A percentile compares a stretch with the other conserved stretches of the same genome.
These are phyloP conservation scores for Altica lythri DNA, from an alignment of 2,888 invertebrate species.

Conservation along the genomic window DNA sequence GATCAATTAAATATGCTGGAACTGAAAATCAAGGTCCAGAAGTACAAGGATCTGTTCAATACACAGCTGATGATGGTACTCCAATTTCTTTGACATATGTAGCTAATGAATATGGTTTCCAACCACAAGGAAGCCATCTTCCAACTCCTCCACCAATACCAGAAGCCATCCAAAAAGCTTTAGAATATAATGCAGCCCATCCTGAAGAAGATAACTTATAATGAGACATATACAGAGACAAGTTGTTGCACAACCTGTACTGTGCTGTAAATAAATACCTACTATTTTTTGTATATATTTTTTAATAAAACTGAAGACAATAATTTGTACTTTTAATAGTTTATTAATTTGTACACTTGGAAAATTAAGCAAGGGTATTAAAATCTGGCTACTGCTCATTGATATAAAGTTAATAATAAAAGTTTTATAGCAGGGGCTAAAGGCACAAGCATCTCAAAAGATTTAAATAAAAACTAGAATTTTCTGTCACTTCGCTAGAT, in stretches of 20 bases:
- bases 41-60: slow-evolving; percentile 69
- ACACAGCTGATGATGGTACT: slow-evolving; percentile 70
- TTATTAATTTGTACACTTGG: too few species aligned
- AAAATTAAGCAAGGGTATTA: too few species aligned
- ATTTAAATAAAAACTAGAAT: too few species aligned
- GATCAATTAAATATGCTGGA: slow-evolving; percentile 54
- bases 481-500: too few species aligned
- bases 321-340: too few species aligned
- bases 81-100: slow-evolving; percentile 67
- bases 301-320: too few species aligned
- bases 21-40: slow-evolving; percentile 56
- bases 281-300: too few species aligned
- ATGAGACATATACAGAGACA: neutral
- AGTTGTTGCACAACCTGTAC: neutral
- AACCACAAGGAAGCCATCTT: slow-evolving; percentile 73
- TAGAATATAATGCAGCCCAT: slow-evolving; percentile 66
- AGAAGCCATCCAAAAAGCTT: slow-evolving; percentile 70
- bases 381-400: too few species aligned
- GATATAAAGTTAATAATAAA: too few species aligned
- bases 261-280: neutral
- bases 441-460: too few species aligned
- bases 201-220: slow-evolving; percentile 51
- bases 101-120: slow-evolving; percentile 74
- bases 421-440: too few species aligned
- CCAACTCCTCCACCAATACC: slow-evolving; percentile 82